These are phyloP conservation scores for Myanophis thanlyinensis DNA, from an alignment of 2,113 vertebrate species.

Conservation along the genomic window DNA sequence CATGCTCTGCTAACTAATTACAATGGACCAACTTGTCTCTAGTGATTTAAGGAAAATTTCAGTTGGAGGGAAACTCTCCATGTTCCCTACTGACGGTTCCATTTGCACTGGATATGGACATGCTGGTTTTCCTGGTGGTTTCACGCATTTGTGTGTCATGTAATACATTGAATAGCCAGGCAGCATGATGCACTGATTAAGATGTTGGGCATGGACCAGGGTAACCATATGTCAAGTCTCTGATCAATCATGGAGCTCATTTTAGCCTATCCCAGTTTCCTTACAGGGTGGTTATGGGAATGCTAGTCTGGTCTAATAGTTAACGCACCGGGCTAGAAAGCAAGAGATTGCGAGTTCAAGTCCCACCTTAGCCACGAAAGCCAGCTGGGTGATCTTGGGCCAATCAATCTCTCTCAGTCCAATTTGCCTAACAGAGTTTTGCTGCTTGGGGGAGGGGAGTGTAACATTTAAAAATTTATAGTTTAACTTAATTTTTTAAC, in stretches of 20 bases:
- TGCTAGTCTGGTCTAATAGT: neutral
- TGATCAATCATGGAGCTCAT: neutral
- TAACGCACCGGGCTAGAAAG: neutral
- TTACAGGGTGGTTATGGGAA: neutral
- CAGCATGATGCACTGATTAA: neutral
- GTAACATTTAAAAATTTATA: too few species aligned
- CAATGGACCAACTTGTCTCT: neutral
- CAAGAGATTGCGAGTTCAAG: neutral
- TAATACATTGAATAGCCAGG: neutral
- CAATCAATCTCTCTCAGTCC: neutral
- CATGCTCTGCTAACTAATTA: neutral
- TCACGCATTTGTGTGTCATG: neutral
- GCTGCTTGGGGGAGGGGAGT: too few species aligned
- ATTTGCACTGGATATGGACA: neutral
- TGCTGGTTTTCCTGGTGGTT: neutral
- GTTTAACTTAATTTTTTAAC: too few species aligned
- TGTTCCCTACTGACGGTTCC: neutral
- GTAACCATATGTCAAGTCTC: neutral
- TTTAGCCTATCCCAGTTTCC: neutral
- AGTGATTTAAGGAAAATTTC: neutral
- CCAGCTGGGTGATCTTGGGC: neutral
- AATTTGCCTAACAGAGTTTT: neutral
- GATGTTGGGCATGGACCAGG: neutral
- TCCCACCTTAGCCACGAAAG: neutral
- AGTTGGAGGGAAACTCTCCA: neutral